Conservation (phyloP, 2,797 vertebrate genomes). For the Pteronotus mesoamericanus region DNA sequence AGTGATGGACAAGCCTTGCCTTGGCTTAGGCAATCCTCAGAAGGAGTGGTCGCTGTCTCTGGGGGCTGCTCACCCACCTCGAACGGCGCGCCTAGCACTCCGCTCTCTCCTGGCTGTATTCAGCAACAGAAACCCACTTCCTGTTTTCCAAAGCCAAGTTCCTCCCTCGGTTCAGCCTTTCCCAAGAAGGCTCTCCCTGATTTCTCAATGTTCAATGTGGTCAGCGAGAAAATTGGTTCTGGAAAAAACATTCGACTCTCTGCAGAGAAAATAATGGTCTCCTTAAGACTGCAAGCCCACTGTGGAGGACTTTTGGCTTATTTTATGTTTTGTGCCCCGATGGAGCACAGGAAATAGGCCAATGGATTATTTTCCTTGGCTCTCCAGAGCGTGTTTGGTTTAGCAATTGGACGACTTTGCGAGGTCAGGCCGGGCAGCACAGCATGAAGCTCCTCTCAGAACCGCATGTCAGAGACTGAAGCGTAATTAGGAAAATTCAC, state of each 20-base stretch:
- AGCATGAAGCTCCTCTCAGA: neutral
- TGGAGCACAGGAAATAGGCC: slow-evolving; percentile 53
- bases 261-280: slow-evolving; percentile 54
- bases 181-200: slow-evolving; percentile 39
- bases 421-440: slow-evolving; percentile 6
- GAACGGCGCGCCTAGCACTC: neutral
- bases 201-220: slow-evolving; percentile 55
- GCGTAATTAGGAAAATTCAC: neutral
- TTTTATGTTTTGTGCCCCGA: slow-evolving; percentile 53
- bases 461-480: neutral
- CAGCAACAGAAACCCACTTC: slow-evolving; percentile 49
- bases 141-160: slow-evolving; percentile 55
- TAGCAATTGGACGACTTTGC: slow-evolving; percentile 47
- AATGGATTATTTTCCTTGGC: slow-evolving; percentile 64
- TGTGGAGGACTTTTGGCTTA: slow-evolving; percentile 63
- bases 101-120: neutral
- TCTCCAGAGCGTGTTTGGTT: slow-evolving; percentile 7
- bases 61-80: neutral
- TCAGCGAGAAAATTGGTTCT: slow-evolving; percentile 51
- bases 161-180: slow-evolving; percentile 39
- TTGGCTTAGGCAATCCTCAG: neutral
- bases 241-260: slow-evolving; percentile 62
- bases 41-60: neutral
- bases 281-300: slow-evolving; percentile 63
- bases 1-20: neutral